A percentile compares a stretch with the other conserved stretches of the same genome.
phyloP scores from a whole-genome alignment of 2,797 vertebrate genomes.

The Acipenser oxyrinchus region DNA sequence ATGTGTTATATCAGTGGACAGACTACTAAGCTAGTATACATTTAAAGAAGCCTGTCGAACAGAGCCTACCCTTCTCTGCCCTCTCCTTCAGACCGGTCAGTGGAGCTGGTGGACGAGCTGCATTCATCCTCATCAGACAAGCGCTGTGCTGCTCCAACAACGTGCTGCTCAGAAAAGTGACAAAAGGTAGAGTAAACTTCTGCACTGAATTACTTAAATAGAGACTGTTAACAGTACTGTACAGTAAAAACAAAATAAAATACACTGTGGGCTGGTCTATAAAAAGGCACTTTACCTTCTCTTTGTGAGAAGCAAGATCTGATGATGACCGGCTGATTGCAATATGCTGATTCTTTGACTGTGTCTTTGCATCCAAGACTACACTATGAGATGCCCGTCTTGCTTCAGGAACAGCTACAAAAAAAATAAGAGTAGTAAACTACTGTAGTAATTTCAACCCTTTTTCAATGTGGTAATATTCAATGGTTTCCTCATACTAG shows the following conservation, averaged over 20 bases:
- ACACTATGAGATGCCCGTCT: slow-evolving; percentile 57
- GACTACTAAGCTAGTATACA: not conserved
- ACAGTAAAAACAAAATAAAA: not conserved
- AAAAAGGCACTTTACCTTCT: slow-evolving; percentile 27
- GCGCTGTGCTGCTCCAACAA: slow-evolving; percentile 36
- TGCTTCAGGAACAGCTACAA: slow-evolving; percentile 42
- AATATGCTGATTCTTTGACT: slow-evolving; percentile 32
- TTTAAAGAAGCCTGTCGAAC: not conserved
- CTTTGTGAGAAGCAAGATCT: slow-evolving; percentile 44
- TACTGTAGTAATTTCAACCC: not conserved
- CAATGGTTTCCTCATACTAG: not conserved
- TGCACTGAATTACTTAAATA: not conserved
- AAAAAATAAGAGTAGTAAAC: slow-evolving; percentile 19
- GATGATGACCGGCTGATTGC: slow-evolving; percentile 49
- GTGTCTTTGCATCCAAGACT: slow-evolving; percentile 35
- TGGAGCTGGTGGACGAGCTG: slow-evolving; percentile 86
- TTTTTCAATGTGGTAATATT: not conserved
- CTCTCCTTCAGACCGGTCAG: slow-evolving; percentile 82
- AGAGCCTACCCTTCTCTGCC: slow-evolving; percentile 66
- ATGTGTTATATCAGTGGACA: not conserved
- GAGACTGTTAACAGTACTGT: not conserved
- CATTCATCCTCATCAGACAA: slow-evolving; percentile 76
- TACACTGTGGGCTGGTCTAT: not conserved
- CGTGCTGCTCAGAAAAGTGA: slow-evolving; percentile 25
- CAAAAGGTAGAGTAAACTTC: slow-evolving; percentile 6